Conservation (phyloP, 2,888 invertebrate genomes). For the Diloba caeruleocephala region DNA sequence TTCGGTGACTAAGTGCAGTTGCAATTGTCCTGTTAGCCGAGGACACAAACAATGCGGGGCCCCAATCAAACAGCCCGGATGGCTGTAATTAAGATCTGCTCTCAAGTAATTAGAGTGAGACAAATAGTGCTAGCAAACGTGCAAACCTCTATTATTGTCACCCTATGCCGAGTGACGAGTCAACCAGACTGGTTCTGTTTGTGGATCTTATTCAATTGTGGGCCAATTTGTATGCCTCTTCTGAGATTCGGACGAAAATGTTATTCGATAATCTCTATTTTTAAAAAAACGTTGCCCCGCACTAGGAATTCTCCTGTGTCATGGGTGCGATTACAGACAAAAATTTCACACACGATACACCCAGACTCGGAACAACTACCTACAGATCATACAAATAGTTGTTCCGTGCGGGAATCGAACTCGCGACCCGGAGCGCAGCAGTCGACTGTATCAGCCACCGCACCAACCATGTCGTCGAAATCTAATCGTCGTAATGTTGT, state of each 20-base stretch:
- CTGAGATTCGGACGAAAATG: conserved; percentile 2
- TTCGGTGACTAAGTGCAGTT: conserved; percentile 69
- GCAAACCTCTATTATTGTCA: conserved; percentile 50
- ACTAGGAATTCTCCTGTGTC: too few species aligned
- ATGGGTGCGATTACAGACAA: too few species aligned
- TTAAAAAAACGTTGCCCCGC: too few species aligned
- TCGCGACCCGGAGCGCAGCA: too few species aligned
- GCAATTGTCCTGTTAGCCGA: conserved; percentile 77
- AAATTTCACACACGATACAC: too few species aligned
- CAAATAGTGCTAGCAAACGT: conserved; percentile 64
- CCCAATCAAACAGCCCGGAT: conserved; percentile 82
- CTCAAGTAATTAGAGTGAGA: conserved; percentile 78
- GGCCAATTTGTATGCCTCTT: conserved; percentile 27
- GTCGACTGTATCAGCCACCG: too few species aligned
- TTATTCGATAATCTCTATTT: conserved; percentile 22
- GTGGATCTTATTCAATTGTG: conserved; percentile 42
- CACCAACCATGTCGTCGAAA: too few species aligned
- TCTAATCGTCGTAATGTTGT: too few species aligned
- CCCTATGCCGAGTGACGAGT: conserved; percentile 22
- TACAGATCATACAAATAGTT: too few species aligned
- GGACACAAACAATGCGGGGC: conserved; percentile 78
- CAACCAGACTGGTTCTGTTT: conserved; percentile 37
- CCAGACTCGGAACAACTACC: too few species aligned
- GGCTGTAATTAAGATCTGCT: conserved; percentile 82
- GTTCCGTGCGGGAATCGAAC: too few species aligned